Percentiles rank a stretch among this genome's conserved stretches.
Conservation (phyloP, 2,797 vertebrate species). For the Thaleichthys pacificus region DNA sequence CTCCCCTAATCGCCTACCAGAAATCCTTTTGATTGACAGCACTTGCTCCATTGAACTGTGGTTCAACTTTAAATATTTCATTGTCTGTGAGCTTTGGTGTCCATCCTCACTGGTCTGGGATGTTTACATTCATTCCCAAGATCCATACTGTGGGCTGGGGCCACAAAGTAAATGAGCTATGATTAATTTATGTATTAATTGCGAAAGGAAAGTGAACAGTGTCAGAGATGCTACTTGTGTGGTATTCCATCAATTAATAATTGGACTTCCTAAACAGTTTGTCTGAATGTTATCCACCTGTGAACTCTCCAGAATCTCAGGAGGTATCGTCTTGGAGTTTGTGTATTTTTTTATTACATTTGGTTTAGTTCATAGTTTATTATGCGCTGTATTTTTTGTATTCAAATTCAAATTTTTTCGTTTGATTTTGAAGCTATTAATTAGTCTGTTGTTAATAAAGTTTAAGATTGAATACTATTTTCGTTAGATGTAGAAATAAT, state of each 20-base stretch:
- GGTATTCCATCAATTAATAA: slow-evolving; percentile 59
- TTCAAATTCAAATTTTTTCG: background rate
- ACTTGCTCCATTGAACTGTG: slow-evolving; percentile 49
- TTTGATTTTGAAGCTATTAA: too few relatives aligned
- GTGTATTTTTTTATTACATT: background rate
- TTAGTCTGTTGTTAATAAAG: too few relatives aligned
- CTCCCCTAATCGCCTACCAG: slow-evolving; percentile 2
- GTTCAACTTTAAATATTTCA: slow-evolving; percentile 71
- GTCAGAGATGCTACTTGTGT: slow-evolving; percentile 56
- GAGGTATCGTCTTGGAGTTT: background rate
- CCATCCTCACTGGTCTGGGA: slow-evolving; percentile 32
- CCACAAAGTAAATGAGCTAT: slow-evolving; percentile 75
- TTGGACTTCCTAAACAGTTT: slow-evolving; percentile 30
- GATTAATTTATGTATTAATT: slow-evolving; percentile 78
- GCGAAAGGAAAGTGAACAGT: slow-evolving; percentile 55
- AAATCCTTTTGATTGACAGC: slow-evolving; percentile 56
- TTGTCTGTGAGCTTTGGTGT: slow-evolving; percentile 54
- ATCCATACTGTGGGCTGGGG: slow-evolving; percentile 48
- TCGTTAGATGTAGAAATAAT: background rate
- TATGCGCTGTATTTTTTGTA: background rate
- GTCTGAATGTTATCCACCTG: slow-evolving; percentile 7
- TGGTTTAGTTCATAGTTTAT: too few relatives aligned
- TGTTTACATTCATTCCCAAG: slow-evolving; percentile 68
- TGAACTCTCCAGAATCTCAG: background rate
- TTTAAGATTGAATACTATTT: background rate